Percentiles rank a stretch among this genome's conserved stretches.
phyloP scores from a whole-genome alignment of 2,888 invertebrate genomes.

The Phanerotoma sp. region DNA sequence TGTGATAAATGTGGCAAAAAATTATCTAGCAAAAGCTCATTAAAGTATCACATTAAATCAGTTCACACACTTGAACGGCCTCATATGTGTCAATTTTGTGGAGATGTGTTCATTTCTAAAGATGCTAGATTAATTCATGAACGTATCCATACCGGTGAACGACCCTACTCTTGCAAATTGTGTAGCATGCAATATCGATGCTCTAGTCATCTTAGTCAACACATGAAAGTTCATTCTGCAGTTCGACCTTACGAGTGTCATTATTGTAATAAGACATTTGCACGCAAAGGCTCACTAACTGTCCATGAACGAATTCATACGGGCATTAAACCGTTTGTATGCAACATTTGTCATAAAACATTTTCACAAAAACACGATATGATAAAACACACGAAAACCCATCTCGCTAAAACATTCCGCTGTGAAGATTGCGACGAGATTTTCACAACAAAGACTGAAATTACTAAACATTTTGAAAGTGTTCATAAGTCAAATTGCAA shows the following conservation, averaged over 20 bases:
- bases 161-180: conserved; percentile 47
- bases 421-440: conserved; percentile 36
- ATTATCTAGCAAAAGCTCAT: conserved; percentile 45
- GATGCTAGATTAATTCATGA: conserved; percentile 55
- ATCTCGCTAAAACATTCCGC: conserved; percentile 27
- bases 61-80: conserved; percentile 56
- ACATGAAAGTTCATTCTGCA: conserved; percentile 45
- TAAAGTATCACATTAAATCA: conserved; percentile 55
- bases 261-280: conserved; percentile 46
- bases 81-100: conserved; percentile 57
- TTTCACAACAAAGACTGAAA: conserved; percentile 34
- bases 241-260: conserved; percentile 43
- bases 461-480: conserved; percentile 31
- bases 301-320: conserved; percentile 51
- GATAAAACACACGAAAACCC: conserved; percentile 47
- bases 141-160: conserved; percentile 54
- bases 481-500: conserved; percentile 7
- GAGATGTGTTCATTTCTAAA: conserved; percentile 53
- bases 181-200: conserved; percentile 51
- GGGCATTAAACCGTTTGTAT: conserved; percentile 46
- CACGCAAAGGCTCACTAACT: conserved; percentile 44
- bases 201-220: conserved; percentile 50
- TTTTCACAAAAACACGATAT: conserved; percentile 52
- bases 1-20: conserved; percentile 47
- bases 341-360: conserved; percentile 41